These are phyloP conservation scores for Camptogramma bilineatum DNA, from an alignment of 2,888 invertebrate species.

Conservation along the genomic window DNA sequence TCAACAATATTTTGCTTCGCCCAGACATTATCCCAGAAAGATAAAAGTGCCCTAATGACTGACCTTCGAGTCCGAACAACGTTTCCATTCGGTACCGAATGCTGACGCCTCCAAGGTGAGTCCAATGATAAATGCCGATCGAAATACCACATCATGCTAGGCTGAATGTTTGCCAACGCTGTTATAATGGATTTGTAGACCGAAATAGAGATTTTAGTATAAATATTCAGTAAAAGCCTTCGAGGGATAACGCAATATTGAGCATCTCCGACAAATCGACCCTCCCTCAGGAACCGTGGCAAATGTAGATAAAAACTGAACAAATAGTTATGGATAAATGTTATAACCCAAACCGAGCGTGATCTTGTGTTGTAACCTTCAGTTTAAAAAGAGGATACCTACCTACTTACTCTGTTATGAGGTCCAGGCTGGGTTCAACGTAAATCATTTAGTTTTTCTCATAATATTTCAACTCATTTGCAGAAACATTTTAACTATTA, in stretches of 20 bases:
- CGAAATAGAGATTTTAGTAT: conserved; percentile 1
- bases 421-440: too few species aligned
- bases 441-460: too few species aligned
- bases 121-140: conserved; percentile 40
- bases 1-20: conserved; percentile 5
- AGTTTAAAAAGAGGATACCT: background rate
- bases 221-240: conserved; percentile 4
- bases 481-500: background rate
- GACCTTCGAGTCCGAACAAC: conserved; percentile 17
- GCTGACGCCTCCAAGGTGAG: conserved; percentile 40
- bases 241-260: conserved; percentile 2
- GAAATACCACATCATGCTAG: conserved; percentile 32
- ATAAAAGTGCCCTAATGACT: conserved; percentile 27
- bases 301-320: background rate
- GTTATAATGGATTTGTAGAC: conserved; percentile 7
- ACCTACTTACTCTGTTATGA: too few species aligned
- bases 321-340: background rate
- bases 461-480: too few species aligned
- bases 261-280: conserved; percentile 1
- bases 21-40: conserved; percentile 20
- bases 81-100: conserved; percentile 16
- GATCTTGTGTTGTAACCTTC: background rate
- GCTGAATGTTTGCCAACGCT: conserved; percentile 28
- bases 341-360: background rate
- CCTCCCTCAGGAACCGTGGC: background rate